Evolutionary conservation across 2,797 vertebrate genomes (phyloP).

Genomic region (Helarctos malayanus): DNA sequence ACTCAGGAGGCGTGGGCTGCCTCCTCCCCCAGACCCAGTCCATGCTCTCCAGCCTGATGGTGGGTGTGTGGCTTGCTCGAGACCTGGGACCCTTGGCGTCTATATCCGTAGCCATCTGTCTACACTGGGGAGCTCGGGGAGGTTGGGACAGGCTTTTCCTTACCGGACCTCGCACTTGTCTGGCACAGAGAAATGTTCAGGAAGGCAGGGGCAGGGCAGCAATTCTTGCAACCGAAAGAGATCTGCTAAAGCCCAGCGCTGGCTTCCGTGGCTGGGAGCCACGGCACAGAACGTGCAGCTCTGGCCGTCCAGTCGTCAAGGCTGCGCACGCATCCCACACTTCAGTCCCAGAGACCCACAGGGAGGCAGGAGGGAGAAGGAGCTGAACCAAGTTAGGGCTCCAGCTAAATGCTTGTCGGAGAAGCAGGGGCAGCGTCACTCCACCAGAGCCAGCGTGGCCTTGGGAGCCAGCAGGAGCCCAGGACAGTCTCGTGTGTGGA

Average conservation of each 20-base stretch:
- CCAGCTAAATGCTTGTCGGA: background rate
- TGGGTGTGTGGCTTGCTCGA: background rate
- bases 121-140: fast-evolving
- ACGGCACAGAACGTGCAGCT: background rate
- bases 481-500: background rate
- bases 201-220: background rate
- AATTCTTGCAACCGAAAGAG: too few relatives aligned
- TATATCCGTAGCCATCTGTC: fast-evolving
- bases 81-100: background rate
- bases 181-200: fast-evolving
- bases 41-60: background rate
- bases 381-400: background rate
- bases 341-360: background rate
- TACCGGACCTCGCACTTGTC: background rate
- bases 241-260: background rate
- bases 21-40: background rate
- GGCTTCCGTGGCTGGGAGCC: background rate
- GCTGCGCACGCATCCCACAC: background rate
- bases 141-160: background rate
- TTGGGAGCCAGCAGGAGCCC: background rate
- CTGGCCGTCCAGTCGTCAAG: background rate
- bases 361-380: background rate
- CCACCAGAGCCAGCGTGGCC: background rate
- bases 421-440: background rate
- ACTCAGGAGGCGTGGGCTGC: fast-evolving